Conservation (phyloP, 2,888 invertebrate species). For the Corbicula japonica region DNA sequence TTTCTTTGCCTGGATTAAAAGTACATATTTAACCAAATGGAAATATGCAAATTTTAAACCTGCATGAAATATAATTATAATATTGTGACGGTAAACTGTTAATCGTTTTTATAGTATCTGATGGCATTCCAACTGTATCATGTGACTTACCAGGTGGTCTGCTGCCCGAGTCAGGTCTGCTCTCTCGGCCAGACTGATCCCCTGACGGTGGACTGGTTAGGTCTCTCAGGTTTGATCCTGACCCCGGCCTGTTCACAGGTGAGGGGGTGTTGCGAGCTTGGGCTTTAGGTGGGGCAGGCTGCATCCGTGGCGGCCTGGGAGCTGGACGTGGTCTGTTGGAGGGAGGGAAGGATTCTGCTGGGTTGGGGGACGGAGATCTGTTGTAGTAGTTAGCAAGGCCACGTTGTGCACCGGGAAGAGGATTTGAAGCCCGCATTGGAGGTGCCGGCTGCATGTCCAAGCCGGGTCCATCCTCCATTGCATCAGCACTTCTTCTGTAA, state of each 20-base stretch:
- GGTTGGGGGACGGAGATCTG: slow-evolving; percentile 59
- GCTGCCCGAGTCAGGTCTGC: slow-evolving; percentile 75
- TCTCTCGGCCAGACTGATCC: slow-evolving; percentile 61
- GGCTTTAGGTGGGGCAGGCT: slow-evolving; percentile 74
- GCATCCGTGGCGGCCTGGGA: slow-evolving; percentile 69
- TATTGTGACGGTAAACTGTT: too few species aligned
- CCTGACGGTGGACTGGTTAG: slow-evolving; percentile 61
- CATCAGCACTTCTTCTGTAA: slow-evolving; percentile 55
- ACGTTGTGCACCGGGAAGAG: slow-evolving; percentile 47
- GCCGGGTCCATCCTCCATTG: slow-evolving; percentile 40
- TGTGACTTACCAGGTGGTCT: slow-evolving; percentile 74
- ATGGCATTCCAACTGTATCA: too few species aligned
- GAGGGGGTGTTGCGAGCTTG: slow-evolving; percentile 69
- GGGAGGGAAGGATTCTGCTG: slow-evolving; percentile 66
- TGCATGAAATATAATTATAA: too few species aligned
- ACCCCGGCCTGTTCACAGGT: slow-evolving; percentile 68
- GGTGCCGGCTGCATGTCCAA: slow-evolving; percentile 60
- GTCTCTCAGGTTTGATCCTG: slow-evolving; percentile 62
- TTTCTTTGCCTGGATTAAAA: too few species aligned
- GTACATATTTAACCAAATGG: too few species aligned
- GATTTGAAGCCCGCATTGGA: slow-evolving; percentile 53
- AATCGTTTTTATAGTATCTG: too few species aligned
- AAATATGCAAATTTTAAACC: too few species aligned
- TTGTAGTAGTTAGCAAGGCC: slow-evolving; percentile 47
- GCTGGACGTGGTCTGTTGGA: slow-evolving; percentile 68